These are phyloP conservation scores for Eupithecia vulgata DNA, from an alignment of 2,888 invertebrate genomes.

Conservation along the genomic window DNA sequence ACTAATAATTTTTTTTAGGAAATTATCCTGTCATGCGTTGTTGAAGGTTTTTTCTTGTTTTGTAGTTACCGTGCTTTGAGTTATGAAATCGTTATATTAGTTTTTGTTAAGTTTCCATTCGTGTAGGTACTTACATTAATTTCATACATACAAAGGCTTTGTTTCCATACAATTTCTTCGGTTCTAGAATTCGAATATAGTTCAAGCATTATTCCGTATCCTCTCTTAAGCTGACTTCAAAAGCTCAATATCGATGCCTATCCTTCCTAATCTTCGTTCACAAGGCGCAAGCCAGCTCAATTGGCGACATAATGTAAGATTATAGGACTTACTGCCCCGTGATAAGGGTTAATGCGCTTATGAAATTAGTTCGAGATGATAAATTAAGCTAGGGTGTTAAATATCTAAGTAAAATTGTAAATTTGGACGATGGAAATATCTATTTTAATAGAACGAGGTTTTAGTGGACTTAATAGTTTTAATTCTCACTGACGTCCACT, in stretches of 20 bases:
- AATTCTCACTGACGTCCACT: not conserved
- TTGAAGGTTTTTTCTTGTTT: too few relatives aligned
- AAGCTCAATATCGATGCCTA: slow-evolving; percentile 7
- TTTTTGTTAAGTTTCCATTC: too few relatives aligned
- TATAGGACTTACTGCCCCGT: slow-evolving; percentile 31
- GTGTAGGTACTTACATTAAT: too few relatives aligned
- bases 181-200: too few relatives aligned
- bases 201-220: too few relatives aligned
- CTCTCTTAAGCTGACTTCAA: not conserved
- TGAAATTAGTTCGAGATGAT: slow-evolving; percentile 33
- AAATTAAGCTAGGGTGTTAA: slow-evolving; percentile 29
- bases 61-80: too few relatives aligned
- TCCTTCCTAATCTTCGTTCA: slow-evolving; percentile 26
- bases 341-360: slow-evolving; percentile 35
- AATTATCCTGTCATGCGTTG: too few relatives aligned
- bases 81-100: too few relatives aligned
- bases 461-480: too few relatives aligned
- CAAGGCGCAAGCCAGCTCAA: slow-evolving; percentile 26
- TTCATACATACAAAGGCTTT: too few relatives aligned
- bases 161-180: too few relatives aligned
- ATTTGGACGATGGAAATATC: not conserved
- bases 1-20: too few relatives aligned
- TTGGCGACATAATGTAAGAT: slow-evolving; percentile 32
- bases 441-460: not conserved
- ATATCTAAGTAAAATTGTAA: slow-evolving; percentile 19